phyloP scores from a whole-genome alignment of 2,797 vertebrate species.

The Phrynocephalus guinanensis region DNA sequence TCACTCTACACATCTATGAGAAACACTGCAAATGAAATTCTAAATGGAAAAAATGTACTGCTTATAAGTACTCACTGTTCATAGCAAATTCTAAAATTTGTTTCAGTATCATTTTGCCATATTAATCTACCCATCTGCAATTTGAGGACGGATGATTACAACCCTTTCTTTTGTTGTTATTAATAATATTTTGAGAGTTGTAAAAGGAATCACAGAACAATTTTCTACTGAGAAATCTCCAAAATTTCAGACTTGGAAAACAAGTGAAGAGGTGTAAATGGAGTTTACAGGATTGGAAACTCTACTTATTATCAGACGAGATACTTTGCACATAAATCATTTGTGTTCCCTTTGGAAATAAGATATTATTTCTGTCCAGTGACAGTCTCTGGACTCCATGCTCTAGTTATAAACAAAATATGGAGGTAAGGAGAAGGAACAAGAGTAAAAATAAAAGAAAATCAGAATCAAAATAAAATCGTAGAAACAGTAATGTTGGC shows the following conservation, averaged over 20 bases:
- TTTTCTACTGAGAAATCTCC: slow-evolving; percentile 48
- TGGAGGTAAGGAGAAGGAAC: slow-evolving; percentile 37
- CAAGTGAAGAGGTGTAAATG: slow-evolving; percentile 51
- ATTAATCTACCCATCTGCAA: background rate
- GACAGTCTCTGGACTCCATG: slow-evolving; percentile 44
- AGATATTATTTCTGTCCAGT: slow-evolving; percentile 54
- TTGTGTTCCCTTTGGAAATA: slow-evolving; percentile 67
- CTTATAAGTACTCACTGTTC: background rate
- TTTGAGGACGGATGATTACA: background rate
- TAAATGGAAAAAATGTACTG: background rate
- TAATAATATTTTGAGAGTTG: slow-evolving; percentile 26
- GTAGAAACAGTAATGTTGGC: slow-evolving; percentile 53
- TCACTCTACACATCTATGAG: background rate
- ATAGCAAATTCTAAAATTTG: too few species aligned
- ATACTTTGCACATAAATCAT: slow-evolving; percentile 64
- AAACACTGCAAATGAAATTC: background rate
- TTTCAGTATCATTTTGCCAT: background rate
- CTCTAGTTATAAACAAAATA: slow-evolving; percentile 57
- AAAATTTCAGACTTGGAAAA: slow-evolving; percentile 50
- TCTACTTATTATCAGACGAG: slow-evolving; percentile 52
- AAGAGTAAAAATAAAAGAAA: slow-evolving; percentile 38
- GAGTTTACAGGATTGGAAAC: slow-evolving; percentile 60
- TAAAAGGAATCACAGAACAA: slow-evolving; percentile 9
- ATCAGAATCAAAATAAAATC: slow-evolving; percentile 53
- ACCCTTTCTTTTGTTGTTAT: background rate